Evolutionary conservation across 1,140 invertebrate genomes (phyloP).

Genomic region (Tetramorium parvispinum): DNA sequence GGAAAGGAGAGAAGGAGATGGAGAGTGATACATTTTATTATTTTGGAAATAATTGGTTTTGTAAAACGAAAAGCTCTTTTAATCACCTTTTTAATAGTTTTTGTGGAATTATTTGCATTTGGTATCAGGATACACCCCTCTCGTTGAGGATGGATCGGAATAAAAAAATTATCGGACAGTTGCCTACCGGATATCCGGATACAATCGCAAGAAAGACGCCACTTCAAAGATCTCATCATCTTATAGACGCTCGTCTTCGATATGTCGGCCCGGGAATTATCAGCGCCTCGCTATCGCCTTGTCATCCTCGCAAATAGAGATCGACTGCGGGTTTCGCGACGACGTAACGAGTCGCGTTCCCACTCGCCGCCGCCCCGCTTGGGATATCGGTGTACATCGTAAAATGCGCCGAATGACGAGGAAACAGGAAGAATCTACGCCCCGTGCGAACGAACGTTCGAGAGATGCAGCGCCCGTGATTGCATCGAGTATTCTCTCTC

Average conservation of each 20-base stretch:
- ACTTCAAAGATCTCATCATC: neutral
- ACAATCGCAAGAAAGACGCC: neutral
- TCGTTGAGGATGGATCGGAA: neutral
- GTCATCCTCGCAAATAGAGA: conserved; percentile 14
- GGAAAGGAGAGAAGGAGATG: neutral
- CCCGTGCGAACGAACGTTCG: neutral
- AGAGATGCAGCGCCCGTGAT: conserved; percentile 1
- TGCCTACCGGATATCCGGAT: conserved; percentile 4
- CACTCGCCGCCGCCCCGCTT: no score
- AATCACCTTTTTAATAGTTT: neutral
- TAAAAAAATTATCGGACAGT: neutral
- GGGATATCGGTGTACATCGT: neutral
- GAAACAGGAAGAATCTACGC: conserved; percentile 26
- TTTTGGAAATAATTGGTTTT: neutral
- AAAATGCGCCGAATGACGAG: neutral
- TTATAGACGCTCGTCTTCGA: neutral
- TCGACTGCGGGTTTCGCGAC: neutral
- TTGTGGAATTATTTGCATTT: no score
- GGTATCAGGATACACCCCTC: neutral
- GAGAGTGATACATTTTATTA: no score
- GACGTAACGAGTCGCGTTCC: neutral
- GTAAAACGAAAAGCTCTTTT: neutral
- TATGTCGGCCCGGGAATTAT: neutral
- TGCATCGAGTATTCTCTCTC: neutral
- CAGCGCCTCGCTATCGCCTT: neutral